A percentile compares a stretch with the other conserved stretches of the same genome.
Evolutionary conservation across 2,797 vertebrate species (phyloP).

Genomic region (Crax fasciolata): DNA sequence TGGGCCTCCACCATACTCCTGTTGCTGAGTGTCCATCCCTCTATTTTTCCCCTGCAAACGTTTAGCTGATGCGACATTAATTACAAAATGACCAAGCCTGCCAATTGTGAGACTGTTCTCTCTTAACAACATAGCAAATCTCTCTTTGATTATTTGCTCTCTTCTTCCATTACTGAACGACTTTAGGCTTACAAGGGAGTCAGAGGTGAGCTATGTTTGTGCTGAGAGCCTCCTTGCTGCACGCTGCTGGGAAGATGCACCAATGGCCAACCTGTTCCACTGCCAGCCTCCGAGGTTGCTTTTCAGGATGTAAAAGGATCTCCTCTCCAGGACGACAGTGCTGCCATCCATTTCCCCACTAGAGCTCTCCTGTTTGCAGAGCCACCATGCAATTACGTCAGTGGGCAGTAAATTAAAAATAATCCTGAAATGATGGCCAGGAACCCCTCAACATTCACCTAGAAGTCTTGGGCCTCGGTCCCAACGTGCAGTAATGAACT

Average conservation of each 20-base stretch:
- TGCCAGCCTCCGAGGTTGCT: not conserved
- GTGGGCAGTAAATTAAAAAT: not conserved
- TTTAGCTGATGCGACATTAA: conserved; percentile 11
- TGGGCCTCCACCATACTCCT: not conserved
- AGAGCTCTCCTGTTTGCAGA: not conserved
- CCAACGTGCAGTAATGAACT: not conserved
- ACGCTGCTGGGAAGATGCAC: not conserved
- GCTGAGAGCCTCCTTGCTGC: not conserved
- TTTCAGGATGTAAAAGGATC: not conserved
- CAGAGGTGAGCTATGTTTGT: conserved; percentile 18
- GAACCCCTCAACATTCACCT: not conserved
- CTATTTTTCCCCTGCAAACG: not conserved
- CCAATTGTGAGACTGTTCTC: not conserved
- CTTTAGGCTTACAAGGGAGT: conserved; percentile 11
- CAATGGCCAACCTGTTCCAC: not conserved
- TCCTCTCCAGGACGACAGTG: too few species aligned
- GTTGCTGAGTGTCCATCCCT: not conserved
- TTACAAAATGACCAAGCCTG: conserved; percentile 39
- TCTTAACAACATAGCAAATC: not conserved
- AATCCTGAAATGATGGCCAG: not conserved
- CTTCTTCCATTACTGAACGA: conserved; percentile 18
- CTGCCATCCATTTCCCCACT: not conserved
- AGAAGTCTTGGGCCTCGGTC: not conserved
- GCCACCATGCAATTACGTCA: not conserved
- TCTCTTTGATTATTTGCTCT: conserved; percentile 20